A percentile compares a stretch with the other conserved stretches of the same genome.
phyloP scores from a whole-genome alignment of 1,140 invertebrate genomes.

The Pectinophora gossypiella region DNA sequence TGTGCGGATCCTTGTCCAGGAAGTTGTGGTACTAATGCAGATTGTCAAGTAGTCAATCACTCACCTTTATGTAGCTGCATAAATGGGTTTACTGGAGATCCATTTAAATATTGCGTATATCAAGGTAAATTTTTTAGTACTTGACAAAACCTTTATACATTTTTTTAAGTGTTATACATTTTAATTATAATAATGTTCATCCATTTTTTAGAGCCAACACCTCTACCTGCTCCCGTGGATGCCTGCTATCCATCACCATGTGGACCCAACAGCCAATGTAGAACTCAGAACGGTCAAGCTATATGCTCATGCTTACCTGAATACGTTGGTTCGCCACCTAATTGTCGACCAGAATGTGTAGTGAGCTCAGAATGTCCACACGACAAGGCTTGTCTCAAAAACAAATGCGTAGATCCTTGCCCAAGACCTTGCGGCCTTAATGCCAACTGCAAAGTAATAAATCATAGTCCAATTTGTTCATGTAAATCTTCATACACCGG shows the following conservation, averaged over 20 bases:
- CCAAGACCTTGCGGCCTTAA: slow-evolving; percentile 78
- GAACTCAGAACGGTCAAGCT: slow-evolving; percentile 71
- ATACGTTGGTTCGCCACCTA: slow-evolving; percentile 77
- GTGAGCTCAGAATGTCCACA: slow-evolving; percentile 78
- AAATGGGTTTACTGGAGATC: slow-evolving; percentile 83
- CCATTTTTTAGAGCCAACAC: slow-evolving; percentile 44
- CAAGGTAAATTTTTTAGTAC: slow-evolving; percentile 36
- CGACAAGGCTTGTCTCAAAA: slow-evolving; percentile 78
- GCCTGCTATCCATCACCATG: slow-evolving; percentile 80
- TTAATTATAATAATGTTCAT: slow-evolving; percentile 3
- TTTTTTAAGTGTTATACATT: background rate
- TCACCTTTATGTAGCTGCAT: slow-evolving; percentile 80
- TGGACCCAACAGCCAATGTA: slow-evolving; percentile 81
- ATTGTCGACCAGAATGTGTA: slow-evolving; percentile 79
- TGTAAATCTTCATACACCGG: slow-evolving; percentile 78
- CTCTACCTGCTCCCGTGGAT: slow-evolving; percentile 44
- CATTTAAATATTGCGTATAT: slow-evolving; percentile 80
- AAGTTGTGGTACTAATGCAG: slow-evolving; percentile 77
- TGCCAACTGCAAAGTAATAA: slow-evolving; percentile 79
- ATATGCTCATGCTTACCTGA: slow-evolving; percentile 80
- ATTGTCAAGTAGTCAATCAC: slow-evolving; percentile 83
- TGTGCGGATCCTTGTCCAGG: slow-evolving; percentile 81
- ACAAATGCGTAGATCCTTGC: slow-evolving; percentile 80
- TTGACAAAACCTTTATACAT: background rate
- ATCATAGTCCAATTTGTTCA: slow-evolving; percentile 81